Evolutionary conservation across 2,113 vertebrate genomes (phyloP).

Genomic region (Macquaria australasica): DNA sequence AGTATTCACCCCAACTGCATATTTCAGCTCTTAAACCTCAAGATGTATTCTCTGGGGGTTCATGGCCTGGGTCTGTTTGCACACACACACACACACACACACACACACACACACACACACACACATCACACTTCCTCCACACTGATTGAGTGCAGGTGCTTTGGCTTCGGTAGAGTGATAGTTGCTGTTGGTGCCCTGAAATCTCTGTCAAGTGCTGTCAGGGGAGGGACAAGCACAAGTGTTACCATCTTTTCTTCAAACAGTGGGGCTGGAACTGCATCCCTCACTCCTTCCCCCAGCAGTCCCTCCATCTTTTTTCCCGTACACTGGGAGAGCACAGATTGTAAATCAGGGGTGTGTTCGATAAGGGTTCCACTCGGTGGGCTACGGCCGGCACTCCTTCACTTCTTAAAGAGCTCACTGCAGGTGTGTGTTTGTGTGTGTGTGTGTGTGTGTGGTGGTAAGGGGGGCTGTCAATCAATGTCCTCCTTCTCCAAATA

Average conservation of each 20-base stretch:
- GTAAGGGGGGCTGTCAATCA: constrained; percentile 49
- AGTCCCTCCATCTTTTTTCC: not conserved
- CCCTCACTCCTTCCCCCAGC: constrained; percentile 11
- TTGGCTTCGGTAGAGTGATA: constrained; percentile 52
- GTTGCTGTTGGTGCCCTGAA: constrained; percentile 60
- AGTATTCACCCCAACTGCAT: constrained; percentile 15
- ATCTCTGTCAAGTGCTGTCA: constrained; percentile 59
- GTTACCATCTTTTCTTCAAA: constrained; percentile 63
- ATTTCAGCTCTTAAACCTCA: constrained; percentile 59
- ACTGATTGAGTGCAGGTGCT: constrained; percentile 64
- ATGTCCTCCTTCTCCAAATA: constrained; percentile 35
- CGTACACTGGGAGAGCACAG: constrained; percentile 22
- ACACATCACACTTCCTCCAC: constrained; percentile 26
- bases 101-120: constrained; percentile 31
- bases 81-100: not conserved
- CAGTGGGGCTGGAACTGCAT: constrained; percentile 28
- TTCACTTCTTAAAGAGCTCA: constrained; percentile 70
- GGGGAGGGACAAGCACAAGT: constrained; percentile 40
- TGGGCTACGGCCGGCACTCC: constrained; percentile 35
- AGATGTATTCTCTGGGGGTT: constrained; percentile 56
- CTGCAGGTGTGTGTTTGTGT: constrained; percentile 7
- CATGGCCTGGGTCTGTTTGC: constrained; percentile 38
- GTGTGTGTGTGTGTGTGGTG: not conserved
- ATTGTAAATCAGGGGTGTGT: constrained; percentile 68
- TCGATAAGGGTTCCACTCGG: constrained; percentile 65